Base-by-base conservation (phyloP, 1,140 invertebrate genomes). In the Eueides isabella region DNA sequence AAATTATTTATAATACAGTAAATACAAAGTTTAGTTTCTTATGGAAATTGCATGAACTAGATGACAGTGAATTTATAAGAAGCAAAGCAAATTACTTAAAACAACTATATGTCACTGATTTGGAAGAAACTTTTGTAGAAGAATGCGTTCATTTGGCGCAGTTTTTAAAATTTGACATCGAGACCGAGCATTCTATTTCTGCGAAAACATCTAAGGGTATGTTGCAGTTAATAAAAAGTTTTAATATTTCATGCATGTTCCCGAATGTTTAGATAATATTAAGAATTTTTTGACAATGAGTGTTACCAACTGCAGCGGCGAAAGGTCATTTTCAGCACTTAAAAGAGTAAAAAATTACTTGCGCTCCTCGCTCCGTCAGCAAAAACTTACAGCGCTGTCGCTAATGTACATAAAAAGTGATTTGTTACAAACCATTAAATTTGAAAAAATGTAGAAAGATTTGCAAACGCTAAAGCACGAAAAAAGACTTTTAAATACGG, bases 261-360 rank as follows among this genome's bases (percentile, higher is more conserved):
- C 31, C 31, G 31, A 31, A 31, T 31, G 31, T 31, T 3, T 3
- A 31, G 31, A 71, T 64, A 71, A 64, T 64, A 64, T 71, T 71
- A 71, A 71, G 69, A 71, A 41, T 63, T 71, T 71, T 64, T 64
- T 71, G 61, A 71, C 61, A 71, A 64, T 71, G 31, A 63, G 33
- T 64, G 31, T 63, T 71, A 71, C 9, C 61, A 71, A 71, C 61
- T 64, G 69, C 62, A 71, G 69, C 38, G 35, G 62, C 33, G 38
- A 71, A 71, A 31, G 31, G 7, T 31, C 31, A 31, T 31, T 31
- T n/a, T 31, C 31, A 31, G 31, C 31, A 31, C 31, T 31, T 31
- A 31, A 31, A 31, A 31, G 31, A 31, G 31, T 31, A 31, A 31
- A 31, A 31, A 31, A n/a, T 31, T 31, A 31, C 31, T 31, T 31